phyloP scores from a whole-genome alignment of 2,797 vertebrate genomes.

The Pipistrellus pipistrellus region DNA sequence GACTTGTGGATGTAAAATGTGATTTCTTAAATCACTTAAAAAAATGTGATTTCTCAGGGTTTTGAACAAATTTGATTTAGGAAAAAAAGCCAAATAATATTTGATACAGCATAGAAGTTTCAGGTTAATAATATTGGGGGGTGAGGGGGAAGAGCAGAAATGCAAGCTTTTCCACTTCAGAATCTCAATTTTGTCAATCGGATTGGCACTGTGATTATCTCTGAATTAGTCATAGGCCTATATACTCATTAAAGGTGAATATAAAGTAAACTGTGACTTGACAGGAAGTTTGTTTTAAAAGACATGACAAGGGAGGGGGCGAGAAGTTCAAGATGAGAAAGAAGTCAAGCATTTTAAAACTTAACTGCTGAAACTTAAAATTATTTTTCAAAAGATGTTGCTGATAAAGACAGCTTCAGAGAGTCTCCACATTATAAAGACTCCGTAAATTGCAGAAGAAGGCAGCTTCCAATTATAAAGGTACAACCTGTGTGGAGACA shows the following conservation, averaged over 20 bases:
- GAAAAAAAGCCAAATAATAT: constrained; percentile 51
- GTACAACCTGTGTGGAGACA: background rate
- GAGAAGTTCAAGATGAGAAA: constrained; percentile 35
- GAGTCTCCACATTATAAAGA: background rate
- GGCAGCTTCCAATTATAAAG: background rate
- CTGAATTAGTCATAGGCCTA: constrained; percentile 73
- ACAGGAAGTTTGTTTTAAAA: constrained; percentile 78
- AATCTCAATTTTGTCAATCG: constrained; percentile 73
- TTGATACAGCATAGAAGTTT: constrained; percentile 47
- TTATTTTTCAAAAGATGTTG: constrained; percentile 52
- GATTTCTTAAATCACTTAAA: no score
- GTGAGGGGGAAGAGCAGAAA: constrained; percentile 57
- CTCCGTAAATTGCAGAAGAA: background rate
- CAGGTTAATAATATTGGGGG: constrained; percentile 41
- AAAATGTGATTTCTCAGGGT: background rate
- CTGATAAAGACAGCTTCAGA: constrained; percentile 3
- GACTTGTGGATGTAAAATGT: background rate
- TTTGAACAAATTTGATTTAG: constrained; percentile 65
- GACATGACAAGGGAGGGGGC: background rate
- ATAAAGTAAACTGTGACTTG: constrained; percentile 65
- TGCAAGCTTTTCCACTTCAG: constrained; percentile 60
- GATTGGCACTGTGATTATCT: constrained; percentile 80
- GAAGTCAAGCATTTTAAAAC: constrained; percentile 55
- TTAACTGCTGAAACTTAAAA: constrained; percentile 60
- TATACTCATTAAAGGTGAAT: constrained; percentile 63